Evolutionary conservation across 1,140 invertebrate genomes (phyloP), one percentile per base, ranked within the genome.

Genomic region (Drosophila takahashii): DNA sequence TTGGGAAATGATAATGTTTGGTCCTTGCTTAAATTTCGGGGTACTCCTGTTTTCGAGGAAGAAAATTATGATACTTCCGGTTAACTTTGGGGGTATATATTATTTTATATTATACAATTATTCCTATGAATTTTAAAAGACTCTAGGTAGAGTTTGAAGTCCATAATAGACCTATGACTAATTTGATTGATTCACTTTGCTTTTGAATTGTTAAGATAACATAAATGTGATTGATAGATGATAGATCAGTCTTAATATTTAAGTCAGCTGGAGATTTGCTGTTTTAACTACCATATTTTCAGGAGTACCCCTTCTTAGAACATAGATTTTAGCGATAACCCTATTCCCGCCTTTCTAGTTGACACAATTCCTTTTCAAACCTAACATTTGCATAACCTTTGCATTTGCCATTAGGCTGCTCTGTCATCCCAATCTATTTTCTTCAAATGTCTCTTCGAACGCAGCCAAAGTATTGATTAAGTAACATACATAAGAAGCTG

Each of bases 321-420:
- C 11, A 13, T 48, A 70, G 64, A 47, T 69, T 27, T 41, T 32
- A 34, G 47, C 47, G 2, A 16, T 45, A 9, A 36, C 22, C 8
- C 27, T 50, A 5, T 22, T 32, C n/a, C 34, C 1, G 34, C 42
- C 15, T 41, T 27, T 27, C 26, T 69, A 70, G 62, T 69, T 39
- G 13, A 69, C 41, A 69, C n/a, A 27, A 4, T 4, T 10, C 41
- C n/a, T 1, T 16, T 16, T 11, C 8, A 41, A 11, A 7, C 11
- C 11, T n/a, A 45, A 56, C 48, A 67, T 47, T 26, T 47, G 9
- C 10, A 10, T 44, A 65, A 34, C 32, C 15, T 22, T 15, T 54
- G 61, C 65, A 53, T 70, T 56, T 29, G 41, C 34, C 64, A 37
- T 48, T 70, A 13, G 51, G 64, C 41, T 67, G 32, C 39, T 34